phyloP scores from a whole-genome alignment of 2,888 invertebrate genomes.

The Melolontha melolontha region DNA sequence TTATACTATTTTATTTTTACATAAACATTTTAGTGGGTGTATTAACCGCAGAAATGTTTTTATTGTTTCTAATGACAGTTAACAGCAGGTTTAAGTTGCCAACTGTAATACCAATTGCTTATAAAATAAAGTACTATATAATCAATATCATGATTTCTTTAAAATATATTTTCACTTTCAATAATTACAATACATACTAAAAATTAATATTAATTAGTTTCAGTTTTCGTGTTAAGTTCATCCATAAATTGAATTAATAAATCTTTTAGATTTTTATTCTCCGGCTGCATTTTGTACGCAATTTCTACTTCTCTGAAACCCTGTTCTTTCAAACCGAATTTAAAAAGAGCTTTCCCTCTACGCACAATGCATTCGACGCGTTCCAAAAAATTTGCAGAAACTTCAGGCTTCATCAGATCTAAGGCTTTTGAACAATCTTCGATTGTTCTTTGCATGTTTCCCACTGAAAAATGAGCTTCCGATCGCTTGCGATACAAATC shows the following conservation, averaged over 20 bases:
- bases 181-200: no score
- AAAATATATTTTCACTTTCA: no score
- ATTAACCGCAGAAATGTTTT: no score
- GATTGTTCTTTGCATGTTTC: slow-evolving; percentile 75
- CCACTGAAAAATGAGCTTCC: slow-evolving; percentile 81
- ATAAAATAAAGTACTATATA: no score
- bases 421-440: slow-evolving; percentile 76
- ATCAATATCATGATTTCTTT: no score
- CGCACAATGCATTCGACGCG: slow-evolving; percentile 80
- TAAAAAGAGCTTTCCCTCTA: slow-evolving; percentile 79
- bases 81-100: no score
- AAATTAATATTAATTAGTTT: not conserved
- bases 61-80: no score
- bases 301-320: slow-evolving; percentile 81
- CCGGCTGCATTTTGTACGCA: slow-evolving; percentile 76
- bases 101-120: no score
- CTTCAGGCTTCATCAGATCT: slow-evolving; percentile 79
- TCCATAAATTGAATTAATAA: slow-evolving; percentile 38
- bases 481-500: slow-evolving; percentile 82
- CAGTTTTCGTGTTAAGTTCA: slow-evolving; percentile 32
- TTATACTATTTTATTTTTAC: slow-evolving; percentile 4
- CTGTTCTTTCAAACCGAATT: slow-evolving; percentile 76
- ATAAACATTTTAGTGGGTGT: not conserved
- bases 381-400: slow-evolving; percentile 77
- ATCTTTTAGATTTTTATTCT: slow-evolving; percentile 71